A percentile compares a stretch with the other conserved stretches of the same genome.
Evolutionary conservation across 2,888 invertebrate genomes (phyloP).

Genomic region (Sepioteuthis lessoniana): DNA sequence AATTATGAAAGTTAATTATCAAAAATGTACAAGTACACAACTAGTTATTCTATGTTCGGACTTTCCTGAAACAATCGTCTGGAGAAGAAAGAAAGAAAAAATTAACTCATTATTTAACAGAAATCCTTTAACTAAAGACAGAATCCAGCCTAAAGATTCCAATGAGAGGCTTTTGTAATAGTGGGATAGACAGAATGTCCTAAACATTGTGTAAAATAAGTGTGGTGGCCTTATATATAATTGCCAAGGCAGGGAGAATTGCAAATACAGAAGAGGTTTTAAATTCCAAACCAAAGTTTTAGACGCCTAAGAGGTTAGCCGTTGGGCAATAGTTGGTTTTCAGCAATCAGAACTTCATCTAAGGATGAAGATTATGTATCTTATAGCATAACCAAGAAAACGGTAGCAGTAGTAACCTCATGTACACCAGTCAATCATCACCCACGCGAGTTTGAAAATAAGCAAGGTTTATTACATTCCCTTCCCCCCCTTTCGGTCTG

Average conservation of each 20-base stretch:
- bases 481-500: constrained; percentile 33
- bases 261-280: neutral
- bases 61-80: neutral
- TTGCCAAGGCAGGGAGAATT: neutral
- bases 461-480: constrained; percentile 23
- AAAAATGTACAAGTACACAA: neutral
- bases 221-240: neutral
- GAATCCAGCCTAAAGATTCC: neutral
- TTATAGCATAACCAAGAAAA: neutral
- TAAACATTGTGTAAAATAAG: neutral
- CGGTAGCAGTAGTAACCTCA: neutral
- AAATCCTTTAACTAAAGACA: neutral
- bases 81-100: neutral
- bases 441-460: neutral
- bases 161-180: neutral
- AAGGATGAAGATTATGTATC: neutral
- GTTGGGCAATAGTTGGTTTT: neutral
- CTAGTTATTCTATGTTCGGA: neutral
- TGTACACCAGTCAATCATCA: neutral
- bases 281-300: neutral
- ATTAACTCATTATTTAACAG: neutral
- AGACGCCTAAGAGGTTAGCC: neutral
- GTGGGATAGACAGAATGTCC: neutral
- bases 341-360: neutral
- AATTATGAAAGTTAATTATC: neutral